Evolutionary conservation across 2,113 vertebrate genomes (phyloP).

Genomic region (Perognathus longimembris): DNA sequence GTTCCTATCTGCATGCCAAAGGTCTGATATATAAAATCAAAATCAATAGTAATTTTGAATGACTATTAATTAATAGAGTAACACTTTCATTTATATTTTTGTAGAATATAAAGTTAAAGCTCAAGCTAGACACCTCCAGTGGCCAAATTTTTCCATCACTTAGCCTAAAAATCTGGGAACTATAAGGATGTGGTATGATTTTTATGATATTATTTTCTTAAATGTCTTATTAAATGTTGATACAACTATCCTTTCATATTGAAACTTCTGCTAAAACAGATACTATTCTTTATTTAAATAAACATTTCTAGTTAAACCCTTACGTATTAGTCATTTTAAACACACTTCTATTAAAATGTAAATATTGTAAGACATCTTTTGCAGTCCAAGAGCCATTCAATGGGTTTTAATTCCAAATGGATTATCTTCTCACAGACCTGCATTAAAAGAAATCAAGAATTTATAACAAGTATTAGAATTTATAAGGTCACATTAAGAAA

Average conservation of each 20-base stretch:
- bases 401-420: background rate
- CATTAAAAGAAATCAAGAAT: conserved; percentile 9
- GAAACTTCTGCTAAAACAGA: conserved; percentile 13
- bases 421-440: background rate
- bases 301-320: conserved; percentile 46
- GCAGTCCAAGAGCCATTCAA: background rate
- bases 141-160: conserved; percentile 46
- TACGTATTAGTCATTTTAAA: conserved; percentile 21
- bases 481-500: background rate
- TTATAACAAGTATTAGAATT: background rate
- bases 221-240: conserved; percentile 36
- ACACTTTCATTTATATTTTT: background rate
- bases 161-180: background rate
- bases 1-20: background rate
- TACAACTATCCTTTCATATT: conserved; percentile 12
- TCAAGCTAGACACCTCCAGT: conserved; percentile 72
- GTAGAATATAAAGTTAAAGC: background rate
- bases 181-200: background rate
- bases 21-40: background rate
- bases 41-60: background rate
- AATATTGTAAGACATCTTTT: conserved; percentile 17
- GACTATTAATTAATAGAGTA: background rate
- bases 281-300: conserved; percentile 43
- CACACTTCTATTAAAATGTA: conserved; percentile 2
- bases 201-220: too few relatives aligned